These are phyloP conservation scores for Zophobas atratus DNA, from an alignment of 1,140 invertebrate species.

Conservation along the genomic window DNA sequence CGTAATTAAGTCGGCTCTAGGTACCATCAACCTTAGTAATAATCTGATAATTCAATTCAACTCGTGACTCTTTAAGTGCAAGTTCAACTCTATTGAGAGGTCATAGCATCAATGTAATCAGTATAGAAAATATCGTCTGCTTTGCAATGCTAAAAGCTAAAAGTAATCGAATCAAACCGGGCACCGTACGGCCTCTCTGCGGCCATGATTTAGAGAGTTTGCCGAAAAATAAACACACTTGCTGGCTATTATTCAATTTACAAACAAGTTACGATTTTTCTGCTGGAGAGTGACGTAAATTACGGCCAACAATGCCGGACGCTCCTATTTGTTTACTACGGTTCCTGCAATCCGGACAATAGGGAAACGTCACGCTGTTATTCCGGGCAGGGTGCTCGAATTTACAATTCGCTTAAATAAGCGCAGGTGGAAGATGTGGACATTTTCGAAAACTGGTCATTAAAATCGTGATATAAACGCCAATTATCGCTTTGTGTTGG, in stretches of 20 bases:
- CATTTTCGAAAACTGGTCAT: too few relatives aligned
- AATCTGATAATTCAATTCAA: constrained; percentile 39
- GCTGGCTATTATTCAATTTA: constrained; percentile 22
- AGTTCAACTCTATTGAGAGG: constrained; percentile 55
- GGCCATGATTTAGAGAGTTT: background rate
- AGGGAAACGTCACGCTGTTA: background rate
- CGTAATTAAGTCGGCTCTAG: constrained; percentile 2
- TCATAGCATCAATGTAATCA: constrained; percentile 37
- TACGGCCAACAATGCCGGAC: constrained; percentile 33
- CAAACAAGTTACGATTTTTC: constrained; percentile 30
- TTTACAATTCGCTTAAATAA: too few relatives aligned
- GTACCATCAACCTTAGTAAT: constrained; percentile 28
- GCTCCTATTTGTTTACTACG: constrained; percentile 33
- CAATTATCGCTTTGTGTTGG: too few relatives aligned
- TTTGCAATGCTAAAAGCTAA: constrained; percentile 36
- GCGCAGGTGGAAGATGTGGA: too few relatives aligned
- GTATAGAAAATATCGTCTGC: constrained; percentile 40
- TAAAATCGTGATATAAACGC: too few relatives aligned
- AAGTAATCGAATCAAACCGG: constrained; percentile 31
- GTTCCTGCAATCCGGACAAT: constrained; percentile 33
- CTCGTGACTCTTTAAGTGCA: constrained; percentile 48
- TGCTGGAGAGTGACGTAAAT: constrained; percentile 32
- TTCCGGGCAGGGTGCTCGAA: too few relatives aligned
- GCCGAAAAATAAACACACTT: background rate
- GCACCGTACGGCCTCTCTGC: background rate